Percentiles rank a stretch among this genome's conserved stretches.
Conservation (phyloP, 2,113 vertebrate species). For the Climacteris rufus region DNA sequence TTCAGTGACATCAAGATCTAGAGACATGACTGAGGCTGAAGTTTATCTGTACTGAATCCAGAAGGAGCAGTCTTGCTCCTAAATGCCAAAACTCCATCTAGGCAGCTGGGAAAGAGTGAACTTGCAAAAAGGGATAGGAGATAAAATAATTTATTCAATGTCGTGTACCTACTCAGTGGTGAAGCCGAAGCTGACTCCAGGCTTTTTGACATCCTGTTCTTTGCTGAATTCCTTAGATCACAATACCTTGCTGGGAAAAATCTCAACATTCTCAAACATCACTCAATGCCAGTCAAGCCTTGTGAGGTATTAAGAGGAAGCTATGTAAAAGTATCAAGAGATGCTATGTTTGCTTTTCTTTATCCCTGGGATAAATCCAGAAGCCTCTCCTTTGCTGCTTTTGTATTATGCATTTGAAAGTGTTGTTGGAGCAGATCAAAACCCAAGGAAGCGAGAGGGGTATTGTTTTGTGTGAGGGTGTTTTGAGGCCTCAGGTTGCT, state of each 20-base stretch:
- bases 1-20: background rate
- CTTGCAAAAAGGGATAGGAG: background rate
- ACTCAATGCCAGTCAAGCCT: background rate
- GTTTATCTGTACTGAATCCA: background rate
- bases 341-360: slow-evolving; percentile 47
- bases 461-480: background rate
- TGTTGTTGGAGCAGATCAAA: slow-evolving; percentile 32
- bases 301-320: slow-evolving; percentile 4
- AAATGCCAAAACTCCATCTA: background rate
- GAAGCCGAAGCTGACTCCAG: background rate
- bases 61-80: background rate
- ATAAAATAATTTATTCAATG: background rate
- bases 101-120: background rate
- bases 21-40: background rate
- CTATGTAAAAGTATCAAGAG: slow-evolving; percentile 3
- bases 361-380: slow-evolving; percentile 51
- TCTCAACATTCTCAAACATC: background rate
- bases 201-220: background rate
- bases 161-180: fast-evolving
- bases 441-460: background rate
- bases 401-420: slow-evolving; percentile 47
- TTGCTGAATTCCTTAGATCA: background rate
- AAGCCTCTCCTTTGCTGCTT: slow-evolving; percentile 33
- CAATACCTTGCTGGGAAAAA: background rate
- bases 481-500: slow-evolving; percentile 57